Percentiles rank a stretch among this genome's conserved stretches.
Conservation (phyloP, 2,113 vertebrate genomes). For the Trachemys scripta region DNA sequence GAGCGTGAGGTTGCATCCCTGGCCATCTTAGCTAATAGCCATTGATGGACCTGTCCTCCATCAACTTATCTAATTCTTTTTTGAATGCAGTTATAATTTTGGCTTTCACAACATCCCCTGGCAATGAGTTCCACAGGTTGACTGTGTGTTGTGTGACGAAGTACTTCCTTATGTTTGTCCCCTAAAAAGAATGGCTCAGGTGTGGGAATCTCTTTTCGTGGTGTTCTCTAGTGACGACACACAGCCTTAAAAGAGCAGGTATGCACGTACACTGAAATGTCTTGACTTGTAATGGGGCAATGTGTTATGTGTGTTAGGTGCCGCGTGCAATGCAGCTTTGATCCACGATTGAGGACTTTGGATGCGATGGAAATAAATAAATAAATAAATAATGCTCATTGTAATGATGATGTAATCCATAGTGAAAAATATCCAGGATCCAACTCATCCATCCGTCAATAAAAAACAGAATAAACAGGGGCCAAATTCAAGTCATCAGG, state of each 20-base stretch:
- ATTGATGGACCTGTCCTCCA: too few relatives aligned
- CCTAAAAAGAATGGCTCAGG: not conserved
- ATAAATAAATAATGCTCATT: not conserved
- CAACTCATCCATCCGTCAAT: not conserved
- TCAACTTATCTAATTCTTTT: too few relatives aligned
- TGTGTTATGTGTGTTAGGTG: not conserved
- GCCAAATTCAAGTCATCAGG: accelerated
- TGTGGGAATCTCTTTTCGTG: not conserved
- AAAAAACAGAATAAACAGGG: not conserved
- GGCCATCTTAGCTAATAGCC: too few relatives aligned
- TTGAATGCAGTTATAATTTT: too few relatives aligned
- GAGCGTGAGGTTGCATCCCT: too few relatives aligned
- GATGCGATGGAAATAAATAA: not conserved
- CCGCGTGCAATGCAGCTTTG: not conserved
- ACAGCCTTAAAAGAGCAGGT: not conserved
- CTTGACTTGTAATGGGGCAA: not conserved
- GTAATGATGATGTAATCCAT: not conserved
- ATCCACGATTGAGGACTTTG: not conserved
- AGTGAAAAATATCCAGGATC: not conserved
- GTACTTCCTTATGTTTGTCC: too few relatives aligned
- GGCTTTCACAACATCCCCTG: too few relatives aligned
- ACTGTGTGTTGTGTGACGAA: too few relatives aligned
- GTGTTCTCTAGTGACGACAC: not conserved
- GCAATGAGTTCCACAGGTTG: too few relatives aligned
- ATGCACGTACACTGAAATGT: not conserved